These are phyloP conservation scores for Brachionus rotundiformis DNA, from an alignment of 1,140 invertebrate species.

Conservation along the genomic window DNA sequence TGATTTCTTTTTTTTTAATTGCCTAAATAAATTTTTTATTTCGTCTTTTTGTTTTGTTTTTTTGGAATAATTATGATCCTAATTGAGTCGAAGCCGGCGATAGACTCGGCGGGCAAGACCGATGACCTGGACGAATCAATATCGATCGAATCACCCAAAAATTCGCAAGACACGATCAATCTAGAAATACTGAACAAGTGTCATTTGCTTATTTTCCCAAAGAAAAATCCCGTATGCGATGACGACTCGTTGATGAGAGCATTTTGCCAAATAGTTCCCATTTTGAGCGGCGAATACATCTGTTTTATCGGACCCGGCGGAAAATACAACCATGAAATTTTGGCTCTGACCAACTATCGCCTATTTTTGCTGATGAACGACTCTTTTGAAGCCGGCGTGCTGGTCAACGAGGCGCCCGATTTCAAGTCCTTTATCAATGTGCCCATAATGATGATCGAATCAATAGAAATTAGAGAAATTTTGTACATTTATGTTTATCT, in stretches of 20 bases:
- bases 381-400: too few relatives aligned
- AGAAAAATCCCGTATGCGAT: conserved; percentile 18
- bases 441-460: conserved; percentile 80
- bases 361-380: conserved; percentile 9
- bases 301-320: conserved; percentile 9
- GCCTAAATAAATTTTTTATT: conserved; percentile 27
- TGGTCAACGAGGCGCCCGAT: background rate
- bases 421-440: conserved; percentile 68
- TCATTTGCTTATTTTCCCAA: conserved; percentile 30
- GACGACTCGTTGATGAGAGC: background rate
- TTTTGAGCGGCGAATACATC: conserved; percentile 43
- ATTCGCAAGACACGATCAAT: conserved; percentile 17
- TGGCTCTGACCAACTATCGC: conserved; percentile 41
- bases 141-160: background rate
- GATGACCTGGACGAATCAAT: conserved; percentile 21
- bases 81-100: background rate
- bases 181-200: conserved; percentile 43
- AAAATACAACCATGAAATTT: conserved; percentile 19
- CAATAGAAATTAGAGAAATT: conserved; percentile 68
- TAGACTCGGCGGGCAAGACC: background rate
- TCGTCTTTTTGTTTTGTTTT: conserved; percentile 22
- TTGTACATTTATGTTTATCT: conserved; percentile 59
- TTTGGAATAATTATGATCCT: conserved; percentile 33
- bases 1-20: background rate
- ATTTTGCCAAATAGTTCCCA: background rate